phyloP scores from a whole-genome alignment of 2,113 vertebrate species.

The Rhipidura dahli region DNA sequence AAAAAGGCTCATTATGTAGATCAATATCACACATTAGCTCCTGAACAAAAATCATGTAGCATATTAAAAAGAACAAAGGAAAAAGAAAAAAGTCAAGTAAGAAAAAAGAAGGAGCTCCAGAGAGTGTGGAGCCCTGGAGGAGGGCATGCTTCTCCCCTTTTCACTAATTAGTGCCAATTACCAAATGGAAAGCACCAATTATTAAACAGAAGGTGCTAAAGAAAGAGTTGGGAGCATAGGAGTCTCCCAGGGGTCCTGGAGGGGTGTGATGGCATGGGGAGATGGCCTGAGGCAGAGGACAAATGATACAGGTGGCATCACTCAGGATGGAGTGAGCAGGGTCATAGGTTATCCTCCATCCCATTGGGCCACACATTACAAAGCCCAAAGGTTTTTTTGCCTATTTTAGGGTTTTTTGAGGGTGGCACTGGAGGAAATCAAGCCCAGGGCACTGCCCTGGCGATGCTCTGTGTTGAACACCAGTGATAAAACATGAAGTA shows the following conservation, averaged over 20 bases:
- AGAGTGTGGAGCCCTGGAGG: not conserved
- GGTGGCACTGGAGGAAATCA: not conserved
- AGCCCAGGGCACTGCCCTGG: not conserved
- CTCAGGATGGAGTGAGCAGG: not conserved
- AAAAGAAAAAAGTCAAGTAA: not conserved
- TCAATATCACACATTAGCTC: constrained; percentile 26
- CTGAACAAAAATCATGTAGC: not conserved
- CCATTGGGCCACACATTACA: not conserved
- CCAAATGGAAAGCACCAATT: not conserved
- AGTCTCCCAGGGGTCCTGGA: not conserved
- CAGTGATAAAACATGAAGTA: not conserved
- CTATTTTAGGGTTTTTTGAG: not conserved
- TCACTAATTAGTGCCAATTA: constrained; percentile 29
- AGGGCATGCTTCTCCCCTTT: not conserved
- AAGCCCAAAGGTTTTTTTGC: rapidly evolving
- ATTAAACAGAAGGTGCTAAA: not conserved
- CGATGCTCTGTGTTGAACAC: not conserved
- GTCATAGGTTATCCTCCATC: not conserved
- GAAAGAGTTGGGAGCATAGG: not conserved
- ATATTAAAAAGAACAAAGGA: not conserved
- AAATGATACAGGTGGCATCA: not conserved
- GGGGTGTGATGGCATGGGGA: not conserved
- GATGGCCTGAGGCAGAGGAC: not conserved
- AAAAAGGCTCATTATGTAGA: constrained; percentile 43
- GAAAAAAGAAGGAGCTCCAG: not conserved